Base-by-base conservation (phyloP, 92 coral and sea anemone genomes). In the Zoanthus solanderi region DNA sequence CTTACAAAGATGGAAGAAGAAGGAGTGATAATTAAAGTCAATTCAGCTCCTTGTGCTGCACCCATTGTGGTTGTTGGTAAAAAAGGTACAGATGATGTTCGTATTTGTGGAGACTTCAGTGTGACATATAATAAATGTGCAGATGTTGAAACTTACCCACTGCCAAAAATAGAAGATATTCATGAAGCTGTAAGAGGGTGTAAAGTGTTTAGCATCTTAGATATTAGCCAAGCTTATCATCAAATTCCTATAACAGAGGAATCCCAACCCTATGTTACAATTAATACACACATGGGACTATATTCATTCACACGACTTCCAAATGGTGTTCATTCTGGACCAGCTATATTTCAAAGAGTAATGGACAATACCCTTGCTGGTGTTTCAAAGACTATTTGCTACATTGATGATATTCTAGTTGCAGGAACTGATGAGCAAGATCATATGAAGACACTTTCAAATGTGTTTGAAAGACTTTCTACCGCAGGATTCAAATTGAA, bases 261-360 rank as follows among this genome's bases (percentile, higher is more conserved):
- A 52, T 90, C 95, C 37, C 93, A 93, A 82, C 75, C 84, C 58
- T 74, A 88, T 68, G 82, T 88, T 71, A 93, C 93, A 1, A 57
- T 90, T n/a, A 93, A 90, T 65, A 90, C 93, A 17, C 93, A 93
- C 83, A 79, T 88, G 63, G 92, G 90, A 60, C 71, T 91, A 65
- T 93, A 76, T 46, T 72, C 83, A 42, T 90, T 90, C 71, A 90
- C 78, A 58, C 83, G 92, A 14, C 50, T 84, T 91, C 89, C 17
- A 46, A 67, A 83, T 48, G 91, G 86, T 52, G 73, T 88, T 30
- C 92, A 84, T 68, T 88, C 94, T 14, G 90, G 84, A 47, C 88
- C 83, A 6, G 90, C 87, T 18, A 89, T 89, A 48, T 87, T 90
- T 60, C 90, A 90, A 66, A 90, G 93, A 69, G 68, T 87, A 8